Conservation (phyloP, 2,797 vertebrate species). For the Balearica regulorum region DNA sequence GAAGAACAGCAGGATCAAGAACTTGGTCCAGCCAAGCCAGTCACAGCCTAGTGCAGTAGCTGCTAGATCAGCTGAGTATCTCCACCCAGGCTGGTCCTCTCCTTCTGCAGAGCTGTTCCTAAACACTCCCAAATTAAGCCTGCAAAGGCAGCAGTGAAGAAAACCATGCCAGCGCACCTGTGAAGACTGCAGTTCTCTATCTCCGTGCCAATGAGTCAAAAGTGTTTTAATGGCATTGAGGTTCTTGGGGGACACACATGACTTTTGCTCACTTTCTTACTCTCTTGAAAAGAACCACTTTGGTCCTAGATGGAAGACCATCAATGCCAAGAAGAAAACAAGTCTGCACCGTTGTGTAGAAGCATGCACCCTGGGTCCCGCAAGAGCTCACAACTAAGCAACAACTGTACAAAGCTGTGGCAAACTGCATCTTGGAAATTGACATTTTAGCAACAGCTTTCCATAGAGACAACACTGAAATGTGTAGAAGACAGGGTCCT, state of each 20-base stretch:
- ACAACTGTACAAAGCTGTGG: background rate
- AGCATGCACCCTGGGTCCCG: background rate
- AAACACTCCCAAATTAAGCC: background rate
- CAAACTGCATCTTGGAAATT: background rate
- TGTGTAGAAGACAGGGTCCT: background rate
- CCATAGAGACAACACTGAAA: background rate
- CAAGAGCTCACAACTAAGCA: background rate
- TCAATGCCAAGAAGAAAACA: background rate
- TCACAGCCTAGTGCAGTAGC: background rate
- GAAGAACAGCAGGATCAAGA: background rate
- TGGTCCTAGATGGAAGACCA: background rate
- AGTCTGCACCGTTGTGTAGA: background rate
- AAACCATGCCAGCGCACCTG: background rate
- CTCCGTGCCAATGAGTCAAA: background rate
- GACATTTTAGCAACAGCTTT: background rate
- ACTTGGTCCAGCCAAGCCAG: background rate
- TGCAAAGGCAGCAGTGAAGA: background rate
- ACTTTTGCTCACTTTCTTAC: background rate
- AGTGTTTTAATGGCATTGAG: background rate
- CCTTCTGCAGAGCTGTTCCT: background rate
- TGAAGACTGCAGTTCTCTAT: background rate
- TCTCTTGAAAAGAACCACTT: background rate
- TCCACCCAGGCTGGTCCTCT: background rate
- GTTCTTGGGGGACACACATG: background rate
- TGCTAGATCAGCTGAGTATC: background rate